Conservation (phyloP, 2,113 vertebrate species). For the Sporophila hypoxantha region DNA sequence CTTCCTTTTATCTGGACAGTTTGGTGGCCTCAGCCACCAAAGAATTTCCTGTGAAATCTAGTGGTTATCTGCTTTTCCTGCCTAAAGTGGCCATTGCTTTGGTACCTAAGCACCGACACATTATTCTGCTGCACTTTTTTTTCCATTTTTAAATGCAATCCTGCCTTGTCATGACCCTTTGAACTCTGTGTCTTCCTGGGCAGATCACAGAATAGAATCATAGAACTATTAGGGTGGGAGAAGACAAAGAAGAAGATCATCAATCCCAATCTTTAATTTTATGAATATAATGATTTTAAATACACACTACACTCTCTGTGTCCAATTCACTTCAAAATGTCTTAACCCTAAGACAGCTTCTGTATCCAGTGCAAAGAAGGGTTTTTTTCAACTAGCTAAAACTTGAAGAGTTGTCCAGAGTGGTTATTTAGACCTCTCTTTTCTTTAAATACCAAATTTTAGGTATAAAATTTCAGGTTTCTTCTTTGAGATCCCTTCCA, state of each 20-base stretch:
- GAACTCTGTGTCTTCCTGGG: background rate
- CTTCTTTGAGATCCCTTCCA: background rate
- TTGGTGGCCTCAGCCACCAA: conserved; percentile 43
- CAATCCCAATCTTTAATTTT: background rate
- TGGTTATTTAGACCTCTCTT: background rate
- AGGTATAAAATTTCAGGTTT: background rate
- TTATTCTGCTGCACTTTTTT: background rate
- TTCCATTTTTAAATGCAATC: background rate
- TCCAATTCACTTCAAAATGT: background rate
- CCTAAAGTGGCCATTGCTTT: background rate
- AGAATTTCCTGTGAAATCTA: conserved; percentile 34
- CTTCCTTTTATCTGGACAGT: conserved; percentile 41
- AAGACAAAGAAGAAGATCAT: background rate
- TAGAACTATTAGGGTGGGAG: background rate
- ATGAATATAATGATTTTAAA: background rate
- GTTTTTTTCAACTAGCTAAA: background rate
- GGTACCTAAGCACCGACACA: background rate
- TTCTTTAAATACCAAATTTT: background rate
- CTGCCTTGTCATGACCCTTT: background rate
- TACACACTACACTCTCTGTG: background rate
- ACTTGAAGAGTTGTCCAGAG: background rate
- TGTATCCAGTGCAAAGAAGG: background rate
- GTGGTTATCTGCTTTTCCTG: background rate
- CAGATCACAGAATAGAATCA: background rate
- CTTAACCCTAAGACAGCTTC: background rate